Conservation (phyloP, 2,113 vertebrate genomes). For the Bagarius yarrelli region DNA sequence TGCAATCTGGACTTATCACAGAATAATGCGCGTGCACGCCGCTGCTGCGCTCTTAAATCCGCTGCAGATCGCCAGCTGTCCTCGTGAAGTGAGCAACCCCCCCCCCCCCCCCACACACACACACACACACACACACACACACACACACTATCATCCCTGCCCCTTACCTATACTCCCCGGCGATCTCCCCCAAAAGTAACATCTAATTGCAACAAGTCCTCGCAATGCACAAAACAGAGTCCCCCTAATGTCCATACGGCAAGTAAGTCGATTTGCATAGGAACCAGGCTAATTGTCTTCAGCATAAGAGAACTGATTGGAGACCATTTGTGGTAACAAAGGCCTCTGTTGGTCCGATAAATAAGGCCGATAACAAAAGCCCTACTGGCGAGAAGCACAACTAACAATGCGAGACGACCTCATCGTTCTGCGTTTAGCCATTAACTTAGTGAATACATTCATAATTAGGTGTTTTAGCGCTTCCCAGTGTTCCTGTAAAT, state of each 20-base stretch:
- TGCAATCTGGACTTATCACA: constrained; percentile 51
- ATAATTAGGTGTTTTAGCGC: constrained; percentile 29
- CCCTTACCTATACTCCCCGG: constrained; percentile 52
- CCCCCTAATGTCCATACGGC: constrained; percentile 74
- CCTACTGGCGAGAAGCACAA: constrained; percentile 78
- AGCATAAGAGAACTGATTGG: constrained; percentile 81
- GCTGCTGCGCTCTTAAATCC: constrained; percentile 70
- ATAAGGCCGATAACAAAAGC: constrained; percentile 84
- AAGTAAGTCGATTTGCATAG: constrained; percentile 79
- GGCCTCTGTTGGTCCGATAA: constrained; percentile 82
- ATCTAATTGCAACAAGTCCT: constrained; percentile 75
- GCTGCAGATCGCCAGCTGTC: constrained; percentile 69
- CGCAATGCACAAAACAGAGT: constrained; percentile 58
- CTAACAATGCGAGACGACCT: constrained; percentile 78
- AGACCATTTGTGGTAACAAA: constrained; percentile 87
- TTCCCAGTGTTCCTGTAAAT: constrained; percentile 47
- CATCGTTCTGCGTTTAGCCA: constrained; percentile 68
- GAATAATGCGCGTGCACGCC: constrained; percentile 57
- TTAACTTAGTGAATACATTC: constrained; percentile 62
- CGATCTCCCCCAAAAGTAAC: constrained; percentile 60
- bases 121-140: constrained; percentile 50
- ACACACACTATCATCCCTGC: constrained; percentile 57
- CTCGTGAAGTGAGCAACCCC: constrained; percentile 68
- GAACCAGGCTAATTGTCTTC: constrained; percentile 84
- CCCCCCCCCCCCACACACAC: constrained; percentile 69